Conservation (phyloP, 2,888 invertebrate species). For the Drosophila dives region DNA sequence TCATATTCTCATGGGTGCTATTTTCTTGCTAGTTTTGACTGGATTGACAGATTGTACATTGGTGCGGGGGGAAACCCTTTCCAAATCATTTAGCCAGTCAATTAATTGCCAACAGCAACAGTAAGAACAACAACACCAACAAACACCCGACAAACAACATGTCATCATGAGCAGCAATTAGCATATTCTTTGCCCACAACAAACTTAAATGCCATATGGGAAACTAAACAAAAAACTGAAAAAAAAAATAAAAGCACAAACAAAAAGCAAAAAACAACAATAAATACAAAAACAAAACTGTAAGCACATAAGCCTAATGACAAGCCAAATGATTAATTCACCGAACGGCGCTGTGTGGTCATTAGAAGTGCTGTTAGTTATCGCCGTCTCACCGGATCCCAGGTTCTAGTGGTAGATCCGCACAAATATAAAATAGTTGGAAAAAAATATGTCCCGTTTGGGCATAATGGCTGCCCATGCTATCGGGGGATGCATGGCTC, state of each 20-base stretch:
- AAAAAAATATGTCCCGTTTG: constrained; percentile 5
- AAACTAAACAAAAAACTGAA: neutral
- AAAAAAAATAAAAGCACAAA: constrained; percentile 5
- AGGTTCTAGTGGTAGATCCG: constrained; percentile 33
- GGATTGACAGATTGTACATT: constrained; percentile 1
- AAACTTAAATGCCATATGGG: constrained; percentile 11
- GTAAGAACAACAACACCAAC: constrained; percentile 7
- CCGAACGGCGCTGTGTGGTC: constrained; percentile 46
- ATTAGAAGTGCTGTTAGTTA: constrained; percentile 64
- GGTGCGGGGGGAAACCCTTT: constrained; percentile 14
- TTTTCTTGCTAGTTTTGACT: constrained; percentile 7
- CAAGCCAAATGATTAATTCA: constrained; percentile 68
- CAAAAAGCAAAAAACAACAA: constrained; percentile 14
- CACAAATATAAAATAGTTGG: neutral
- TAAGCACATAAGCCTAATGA: constrained; percentile 66
- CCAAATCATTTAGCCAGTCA: constrained; percentile 30
- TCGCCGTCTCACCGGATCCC: constrained; percentile 31
- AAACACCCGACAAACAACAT: constrained; percentile 23
- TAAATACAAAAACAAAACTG: constrained; percentile 22
- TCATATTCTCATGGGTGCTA: constrained; percentile 3
- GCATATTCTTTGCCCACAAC: constrained; percentile 40
- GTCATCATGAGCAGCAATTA: constrained; percentile 44
- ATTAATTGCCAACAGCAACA: constrained; percentile 36
- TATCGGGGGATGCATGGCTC: constrained; percentile 17
- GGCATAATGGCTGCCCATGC: constrained; percentile 49